These are phyloP conservation scores for Cydia splendana DNA, from an alignment of 1,140 invertebrate genomes.

Conservation along the genomic window DNA sequence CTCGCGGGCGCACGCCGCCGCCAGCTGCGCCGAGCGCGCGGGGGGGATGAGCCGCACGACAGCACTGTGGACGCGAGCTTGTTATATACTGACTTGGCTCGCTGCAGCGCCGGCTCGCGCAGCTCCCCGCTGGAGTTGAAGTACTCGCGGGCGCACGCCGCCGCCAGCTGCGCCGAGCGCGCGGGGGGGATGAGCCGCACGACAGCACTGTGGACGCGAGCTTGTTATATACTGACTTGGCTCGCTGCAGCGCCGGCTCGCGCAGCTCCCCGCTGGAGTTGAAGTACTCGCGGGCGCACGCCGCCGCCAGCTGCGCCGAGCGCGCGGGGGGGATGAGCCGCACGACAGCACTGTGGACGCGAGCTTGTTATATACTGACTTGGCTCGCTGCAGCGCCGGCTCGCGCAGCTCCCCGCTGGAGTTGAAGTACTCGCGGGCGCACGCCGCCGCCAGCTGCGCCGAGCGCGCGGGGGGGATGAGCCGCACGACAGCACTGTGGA, in stretches of 20 bases:
- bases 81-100: background rate
- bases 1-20: constrained; percentile 33
- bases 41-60: background rate
- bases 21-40: background rate
- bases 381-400: constrained; percentile 60
- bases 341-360: background rate
- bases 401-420: constrained; percentile 58
- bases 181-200: background rate
- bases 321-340: background rate
- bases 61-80: background rate
- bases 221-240: background rate
- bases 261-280: constrained; percentile 45
- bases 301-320: background rate
- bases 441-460: background rate
- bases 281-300: constrained; percentile 41
- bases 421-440: constrained; percentile 65
- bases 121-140: constrained; percentile 51
- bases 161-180: background rate
- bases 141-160: constrained; percentile 34
- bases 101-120: constrained; percentile 44
- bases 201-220: background rate
- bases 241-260: constrained; percentile 44
- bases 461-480: background rate
- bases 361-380: constrained; percentile 39
- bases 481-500: no score